phyloP scores from a whole-genome alignment of 2,888 invertebrate species.

The Keiferia lycopersicella region DNA sequence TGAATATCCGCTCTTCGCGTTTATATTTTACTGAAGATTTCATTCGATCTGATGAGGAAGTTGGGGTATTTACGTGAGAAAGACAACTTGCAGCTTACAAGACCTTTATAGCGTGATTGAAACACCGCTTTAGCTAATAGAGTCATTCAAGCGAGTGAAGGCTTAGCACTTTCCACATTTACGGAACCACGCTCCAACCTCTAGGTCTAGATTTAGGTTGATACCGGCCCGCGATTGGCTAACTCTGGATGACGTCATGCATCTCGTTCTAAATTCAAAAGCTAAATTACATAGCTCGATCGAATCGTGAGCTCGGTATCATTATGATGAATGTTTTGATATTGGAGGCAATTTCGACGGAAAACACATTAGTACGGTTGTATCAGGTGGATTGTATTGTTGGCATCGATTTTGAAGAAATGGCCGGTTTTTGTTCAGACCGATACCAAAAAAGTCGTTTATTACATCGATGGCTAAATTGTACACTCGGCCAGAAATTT shows the following conservation, averaged over 20 bases:
- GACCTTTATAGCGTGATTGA: background rate
- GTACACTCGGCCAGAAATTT: background rate
- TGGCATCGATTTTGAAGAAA: slow-evolving; percentile 14
- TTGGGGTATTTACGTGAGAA: too few relatives aligned
- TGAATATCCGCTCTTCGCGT: too few relatives aligned
- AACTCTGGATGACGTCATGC: slow-evolving; percentile 37
- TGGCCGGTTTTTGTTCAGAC: background rate
- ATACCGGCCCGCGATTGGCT: slow-evolving; percentile 38
- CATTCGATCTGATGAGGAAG: too few relatives aligned
- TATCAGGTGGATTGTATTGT: slow-evolving; percentile 15
- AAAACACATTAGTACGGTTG: slow-evolving; percentile 19
- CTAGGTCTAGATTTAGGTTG: slow-evolving; percentile 50
- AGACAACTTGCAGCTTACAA: background rate
- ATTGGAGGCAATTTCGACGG: slow-evolving; percentile 20
- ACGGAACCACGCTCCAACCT: slow-evolving; percentile 45
- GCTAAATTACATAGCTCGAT: slow-evolving; percentile 38
- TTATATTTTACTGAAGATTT: too few relatives aligned
- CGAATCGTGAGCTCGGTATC: slow-evolving; percentile 36
- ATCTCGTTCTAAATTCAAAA: slow-evolving; percentile 39
- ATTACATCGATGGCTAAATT: background rate
- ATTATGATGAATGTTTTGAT: slow-evolving; percentile 35
- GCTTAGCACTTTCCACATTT: slow-evolving; percentile 45
- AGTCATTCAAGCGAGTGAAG: slow-evolving; percentile 34
- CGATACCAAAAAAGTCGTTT: background rate
- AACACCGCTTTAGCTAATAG: slow-evolving; percentile 7